Conservation (phyloP, 2,888 invertebrate species). For the Eristalis arbustorum region DNA sequence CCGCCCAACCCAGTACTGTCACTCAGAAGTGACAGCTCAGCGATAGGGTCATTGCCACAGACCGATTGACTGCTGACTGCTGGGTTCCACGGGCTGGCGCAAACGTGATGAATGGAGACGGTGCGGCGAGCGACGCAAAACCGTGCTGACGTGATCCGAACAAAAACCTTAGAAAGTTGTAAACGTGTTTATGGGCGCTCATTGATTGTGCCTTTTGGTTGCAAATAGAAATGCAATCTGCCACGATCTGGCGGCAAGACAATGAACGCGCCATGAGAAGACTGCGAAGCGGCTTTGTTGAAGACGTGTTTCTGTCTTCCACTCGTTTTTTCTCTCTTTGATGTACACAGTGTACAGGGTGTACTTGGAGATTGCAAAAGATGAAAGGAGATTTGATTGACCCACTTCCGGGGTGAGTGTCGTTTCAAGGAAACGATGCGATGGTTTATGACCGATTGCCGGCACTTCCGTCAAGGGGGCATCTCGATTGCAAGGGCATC, state of each 20-base stretch:
- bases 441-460: too few species aligned
- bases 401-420: too few species aligned
- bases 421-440: too few species aligned
- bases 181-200: constrained; percentile 28
- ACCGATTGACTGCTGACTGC: neutral
- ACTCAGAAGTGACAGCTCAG: constrained; percentile 43
- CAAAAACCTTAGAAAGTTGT: constrained; percentile 51
- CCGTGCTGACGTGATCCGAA: constrained; percentile 48
- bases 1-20: constrained; percentile 35
- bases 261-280: neutral
- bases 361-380: too few species aligned
- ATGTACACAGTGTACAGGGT: too few species aligned
- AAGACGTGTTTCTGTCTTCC: neutral
- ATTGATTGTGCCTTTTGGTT: constrained; percentile 42
- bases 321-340: too few species aligned
- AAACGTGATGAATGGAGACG: neutral
- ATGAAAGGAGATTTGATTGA: too few species aligned
- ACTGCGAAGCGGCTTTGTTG: neutral
- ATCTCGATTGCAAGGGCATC: too few species aligned
- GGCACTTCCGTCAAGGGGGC: too few species aligned
- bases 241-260: constrained; percentile 5
- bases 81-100: neutral
- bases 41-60: constrained; percentile 49
- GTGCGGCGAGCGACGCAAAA: neutral
- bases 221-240: constrained; percentile 37